Evolutionary conservation across 2,797 vertebrate species (phyloP).

Genomic region (Peromyscus attwateri): DNA sequence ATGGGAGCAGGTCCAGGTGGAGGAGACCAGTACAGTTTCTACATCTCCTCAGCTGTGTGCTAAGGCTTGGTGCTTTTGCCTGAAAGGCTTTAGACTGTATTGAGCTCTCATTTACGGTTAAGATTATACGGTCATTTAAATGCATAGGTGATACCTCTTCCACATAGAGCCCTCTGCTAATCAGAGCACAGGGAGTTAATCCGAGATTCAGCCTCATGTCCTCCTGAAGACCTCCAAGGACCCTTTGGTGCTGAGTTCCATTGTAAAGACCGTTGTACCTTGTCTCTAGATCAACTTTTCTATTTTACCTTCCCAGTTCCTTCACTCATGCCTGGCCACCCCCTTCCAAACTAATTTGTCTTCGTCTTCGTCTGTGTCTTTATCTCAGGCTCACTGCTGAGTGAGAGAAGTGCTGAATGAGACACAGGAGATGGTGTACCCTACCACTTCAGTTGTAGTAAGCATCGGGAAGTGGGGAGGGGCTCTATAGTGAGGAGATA

Average conservation of each 20-base stretch:
- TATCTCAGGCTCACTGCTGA: not conserved
- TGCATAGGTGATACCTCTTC: not conserved
- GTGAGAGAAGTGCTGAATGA: not conserved
- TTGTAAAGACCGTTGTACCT: not conserved
- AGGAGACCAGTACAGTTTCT: too few species aligned
- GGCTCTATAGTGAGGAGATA: not conserved
- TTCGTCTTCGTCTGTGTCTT: not conserved
- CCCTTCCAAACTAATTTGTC: not conserved
- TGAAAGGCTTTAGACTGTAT: not conserved
- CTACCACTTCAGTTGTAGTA: not conserved
- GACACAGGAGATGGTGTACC: fast-evolving
- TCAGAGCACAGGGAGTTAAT: not conserved
- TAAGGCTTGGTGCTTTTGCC: not conserved
- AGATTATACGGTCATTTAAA: too few species aligned
- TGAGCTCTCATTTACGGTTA: not conserved
- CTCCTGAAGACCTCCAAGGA: not conserved
- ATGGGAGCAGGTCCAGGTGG: not conserved
- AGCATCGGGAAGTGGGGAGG: not conserved
- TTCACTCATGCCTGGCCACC: not conserved
- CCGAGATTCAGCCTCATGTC: not conserved
- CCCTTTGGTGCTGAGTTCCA: too few species aligned
- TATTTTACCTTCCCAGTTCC: not conserved
- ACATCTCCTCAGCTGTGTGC: not conserved
- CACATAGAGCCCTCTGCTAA: not conserved
- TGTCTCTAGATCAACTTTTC: not conserved